Base-by-base conservation (phyloP, 2,888 invertebrate genomes). In the Phlogophora meticulosa region DNA sequence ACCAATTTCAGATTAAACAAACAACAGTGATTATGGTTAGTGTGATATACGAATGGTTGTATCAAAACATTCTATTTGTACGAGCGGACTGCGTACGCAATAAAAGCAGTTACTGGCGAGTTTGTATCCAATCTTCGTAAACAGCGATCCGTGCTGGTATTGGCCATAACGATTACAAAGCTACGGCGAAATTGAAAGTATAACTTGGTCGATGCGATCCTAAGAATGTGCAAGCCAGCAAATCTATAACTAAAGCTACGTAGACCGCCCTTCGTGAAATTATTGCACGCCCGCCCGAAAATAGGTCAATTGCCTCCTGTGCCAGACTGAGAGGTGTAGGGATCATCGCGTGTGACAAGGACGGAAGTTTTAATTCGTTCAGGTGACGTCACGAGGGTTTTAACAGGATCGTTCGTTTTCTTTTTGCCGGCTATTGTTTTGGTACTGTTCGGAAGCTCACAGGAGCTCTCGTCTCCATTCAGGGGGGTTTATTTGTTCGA, bases 271-370 rank as follows among this genome's bases (percentile, higher is more conserved):
- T 93, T 92, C 91, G 89, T 88, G 86, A 92, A 94, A 93, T 94
- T 92, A 95, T 94, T 93, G 93, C 92, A 93, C 91, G 91, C 88
- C 89, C 91, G 84, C 89, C 79, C 89, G 92, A 94, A 95, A 94
- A 94, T 95, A 94, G 95, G 95, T 95, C 95, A 95, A 95, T 94
- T 94, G 95, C 93, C 91, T 88, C 90, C 91, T 87, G 83, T 78
- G 88, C 74, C 81, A 77, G 91, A 93, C 87, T 76, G 93, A 90
- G 93, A 92, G 81, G 79, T 78, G 71, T 64, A 77, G 78, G 84
- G 84, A 85, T 87, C 84, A 85, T 86, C 78, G 87, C 68, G 92
- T 78, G 85, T 76, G 90, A 93, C 77, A 91, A 86, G 87, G 94
- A 93, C 72, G 80, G 88, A 87, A 82, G 84, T 85, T 87, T 90